These are phyloP conservation scores for Notarius quadriscutis DNA, from an alignment of 2,113 vertebrate species.

Conservation along the genomic window DNA sequence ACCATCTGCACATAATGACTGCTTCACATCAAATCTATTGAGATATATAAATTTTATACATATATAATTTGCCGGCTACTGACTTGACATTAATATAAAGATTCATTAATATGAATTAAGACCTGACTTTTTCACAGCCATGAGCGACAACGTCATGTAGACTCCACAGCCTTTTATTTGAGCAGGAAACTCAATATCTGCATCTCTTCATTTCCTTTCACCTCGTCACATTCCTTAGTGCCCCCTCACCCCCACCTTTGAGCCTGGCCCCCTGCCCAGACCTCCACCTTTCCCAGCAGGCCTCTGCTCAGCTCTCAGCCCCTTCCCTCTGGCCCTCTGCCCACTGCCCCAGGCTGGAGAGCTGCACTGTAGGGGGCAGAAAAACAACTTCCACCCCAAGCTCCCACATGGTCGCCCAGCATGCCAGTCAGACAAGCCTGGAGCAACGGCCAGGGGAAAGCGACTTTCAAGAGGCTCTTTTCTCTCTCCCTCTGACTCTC, in stretches of 20 bases:
- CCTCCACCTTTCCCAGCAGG: slow-evolving; percentile 66
- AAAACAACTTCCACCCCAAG: slow-evolving; percentile 78
- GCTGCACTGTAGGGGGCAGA: slow-evolving; percentile 75
- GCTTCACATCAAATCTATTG: background rate
- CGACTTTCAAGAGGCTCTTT: slow-evolving; percentile 43
- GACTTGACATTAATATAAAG: background rate
- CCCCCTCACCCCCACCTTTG: slow-evolving; percentile 55
- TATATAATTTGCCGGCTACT: background rate
- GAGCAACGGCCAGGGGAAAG: slow-evolving; percentile 57
- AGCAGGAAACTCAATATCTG: background rate
- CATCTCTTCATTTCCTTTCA: slow-evolving; percentile 38
- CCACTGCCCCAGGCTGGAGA: slow-evolving; percentile 71
- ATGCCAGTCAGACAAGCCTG: slow-evolving; percentile 55
- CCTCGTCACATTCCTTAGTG: slow-evolving; percentile 45
- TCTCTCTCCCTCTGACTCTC: slow-evolving; percentile 2
- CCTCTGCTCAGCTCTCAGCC: slow-evolving; percentile 65
- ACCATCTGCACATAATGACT: background rate
- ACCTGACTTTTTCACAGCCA: background rate
- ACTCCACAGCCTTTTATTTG: background rate
- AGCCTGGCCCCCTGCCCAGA: slow-evolving; percentile 66
- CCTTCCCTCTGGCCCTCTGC: slow-evolving; percentile 71
- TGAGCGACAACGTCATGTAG: background rate
- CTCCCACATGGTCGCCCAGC: slow-evolving; percentile 70
- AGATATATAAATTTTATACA: too few relatives aligned
- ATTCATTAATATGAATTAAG: background rate